phyloP scores from a whole-genome alignment of 2,113 vertebrate species.

The Vulpes ferrilata region DNA sequence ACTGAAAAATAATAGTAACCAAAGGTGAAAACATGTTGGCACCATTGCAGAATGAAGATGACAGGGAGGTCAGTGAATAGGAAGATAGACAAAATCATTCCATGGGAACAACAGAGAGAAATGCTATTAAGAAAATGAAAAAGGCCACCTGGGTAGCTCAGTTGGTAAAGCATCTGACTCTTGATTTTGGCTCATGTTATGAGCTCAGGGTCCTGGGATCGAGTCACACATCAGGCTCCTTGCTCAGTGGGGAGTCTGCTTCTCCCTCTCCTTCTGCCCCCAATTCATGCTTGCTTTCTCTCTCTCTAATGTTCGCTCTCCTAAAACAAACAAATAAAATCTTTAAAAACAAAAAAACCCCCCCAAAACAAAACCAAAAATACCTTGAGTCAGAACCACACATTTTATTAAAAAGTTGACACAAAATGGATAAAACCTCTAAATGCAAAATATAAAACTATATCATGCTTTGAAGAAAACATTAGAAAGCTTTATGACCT shows the following conservation, averaged over 20 bases:
- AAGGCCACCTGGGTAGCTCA: background rate
- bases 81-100: background rate
- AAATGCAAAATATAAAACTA: background rate
- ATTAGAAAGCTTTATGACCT: background rate
- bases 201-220: background rate
- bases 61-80: background rate
- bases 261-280: background rate
- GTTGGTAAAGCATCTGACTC: background rate
- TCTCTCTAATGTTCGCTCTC: background rate
- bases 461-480: background rate
- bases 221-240: background rate
- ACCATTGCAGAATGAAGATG: background rate
- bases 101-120: background rate
- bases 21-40: background rate
- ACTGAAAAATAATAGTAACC: background rate
- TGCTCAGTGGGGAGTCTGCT: background rate
- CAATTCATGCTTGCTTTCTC: background rate
- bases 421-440: background rate
- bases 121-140: background rate
- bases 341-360: too few species aligned
- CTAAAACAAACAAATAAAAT: too few species aligned
- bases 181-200: background rate
- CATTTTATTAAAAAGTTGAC: background rate
- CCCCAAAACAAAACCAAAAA: background rate
- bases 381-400: background rate